Conservation (phyloP, 2,888 invertebrate genomes). For the Rotaria magnacalcarata region DNA sequence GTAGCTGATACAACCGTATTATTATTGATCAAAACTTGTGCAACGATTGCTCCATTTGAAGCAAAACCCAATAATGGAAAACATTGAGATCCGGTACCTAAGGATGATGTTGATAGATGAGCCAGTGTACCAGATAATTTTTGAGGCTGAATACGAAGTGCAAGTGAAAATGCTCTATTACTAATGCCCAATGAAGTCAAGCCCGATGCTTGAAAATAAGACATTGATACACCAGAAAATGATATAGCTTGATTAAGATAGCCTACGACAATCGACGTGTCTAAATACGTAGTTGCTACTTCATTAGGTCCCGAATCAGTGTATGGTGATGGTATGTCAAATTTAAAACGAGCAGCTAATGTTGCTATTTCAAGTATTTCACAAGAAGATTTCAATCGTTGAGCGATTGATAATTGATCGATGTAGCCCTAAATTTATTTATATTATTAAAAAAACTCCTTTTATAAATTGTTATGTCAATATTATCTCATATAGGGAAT, state of each 20-base stretch:
- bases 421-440: neutral
- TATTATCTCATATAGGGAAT: no score
- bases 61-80: slow-evolving; percentile 17
- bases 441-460: no score
- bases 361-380: slow-evolving; percentile 1
- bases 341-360: neutral
- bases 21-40: neutral
- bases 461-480: no score
- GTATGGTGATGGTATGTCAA: neutral
- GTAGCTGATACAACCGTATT: neutral
- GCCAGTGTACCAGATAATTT: neutral
- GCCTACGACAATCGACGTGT: neutral
- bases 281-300: neutral
- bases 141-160: neutral
- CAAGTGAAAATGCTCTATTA: neutral
- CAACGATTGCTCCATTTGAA: neutral
- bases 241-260: neutral
- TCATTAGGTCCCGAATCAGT: neutral
- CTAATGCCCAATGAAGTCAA: neutral
- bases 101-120: neutral
- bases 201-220: slow-evolving; percentile 20
- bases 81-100: neutral
- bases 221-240: neutral
- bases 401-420: neutral
- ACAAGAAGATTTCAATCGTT: neutral